These are phyloP conservation scores for Rambutsinella grinnellia DNA, from an alignment of 2,888 invertebrate genomes.

Conservation along the genomic window DNA sequence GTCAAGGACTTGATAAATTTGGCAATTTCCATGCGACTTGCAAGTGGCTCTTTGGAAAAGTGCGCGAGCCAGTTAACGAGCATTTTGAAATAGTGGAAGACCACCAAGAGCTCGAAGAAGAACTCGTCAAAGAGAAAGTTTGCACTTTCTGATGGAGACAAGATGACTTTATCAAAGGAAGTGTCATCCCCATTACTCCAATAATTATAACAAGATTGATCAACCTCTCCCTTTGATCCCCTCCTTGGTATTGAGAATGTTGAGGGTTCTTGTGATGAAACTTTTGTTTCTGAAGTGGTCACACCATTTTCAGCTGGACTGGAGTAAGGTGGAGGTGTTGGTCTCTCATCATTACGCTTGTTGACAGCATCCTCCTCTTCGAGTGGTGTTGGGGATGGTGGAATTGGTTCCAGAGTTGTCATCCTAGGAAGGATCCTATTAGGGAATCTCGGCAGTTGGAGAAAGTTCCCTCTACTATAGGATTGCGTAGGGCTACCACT, in stretches of 20 bases:
- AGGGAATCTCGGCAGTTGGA: slow-evolving; percentile 16
- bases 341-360: not conserved
- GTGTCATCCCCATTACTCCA: not conserved
- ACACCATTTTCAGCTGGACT: not conserved
- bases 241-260: not conserved
- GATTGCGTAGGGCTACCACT: slow-evolving; percentile 28
- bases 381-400: slow-evolving; percentile 31
- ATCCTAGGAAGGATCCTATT: slow-evolving; percentile 27
- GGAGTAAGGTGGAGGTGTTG: not conserved
- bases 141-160: slow-evolving; percentile 18
- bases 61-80: slow-evolving; percentile 8
- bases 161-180: slow-evolving; percentile 6
- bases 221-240: not conserved
- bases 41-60: not conserved
- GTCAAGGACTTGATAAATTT: not conserved
- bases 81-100: slow-evolving; percentile 21
- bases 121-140: slow-evolving; percentile 49
- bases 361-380: not conserved
- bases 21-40: not conserved
- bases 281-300: not conserved
- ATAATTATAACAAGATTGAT: no score
- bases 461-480: not conserved
- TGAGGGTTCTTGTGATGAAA: not conserved
- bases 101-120: slow-evolving; percentile 30
- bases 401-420: slow-evolving; percentile 51